Evolutionary conservation across 2,113 vertebrate genomes (phyloP).

Genomic region (Pelodiscus sinensis): DNA sequence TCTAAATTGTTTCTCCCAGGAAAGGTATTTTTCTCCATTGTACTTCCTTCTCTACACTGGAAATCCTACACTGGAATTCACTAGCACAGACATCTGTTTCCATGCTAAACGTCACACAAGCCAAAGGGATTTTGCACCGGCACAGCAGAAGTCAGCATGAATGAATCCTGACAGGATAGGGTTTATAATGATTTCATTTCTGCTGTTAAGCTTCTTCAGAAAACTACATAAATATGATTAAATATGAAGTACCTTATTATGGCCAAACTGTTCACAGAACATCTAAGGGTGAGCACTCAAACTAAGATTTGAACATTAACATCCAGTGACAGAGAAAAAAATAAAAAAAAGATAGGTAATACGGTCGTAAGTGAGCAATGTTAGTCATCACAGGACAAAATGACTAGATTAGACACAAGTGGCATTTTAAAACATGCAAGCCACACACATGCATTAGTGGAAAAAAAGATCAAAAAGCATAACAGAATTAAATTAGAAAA

Average conservation of each 20-base stretch:
- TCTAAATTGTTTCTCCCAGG: not conserved
- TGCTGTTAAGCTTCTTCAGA: not conserved
- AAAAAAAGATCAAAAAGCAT: not conserved
- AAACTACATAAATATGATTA: fast-evolving
- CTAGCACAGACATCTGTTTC: not conserved
- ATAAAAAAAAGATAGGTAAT: not conserved
- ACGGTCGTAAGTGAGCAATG: not conserved
- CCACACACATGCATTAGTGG: not conserved
- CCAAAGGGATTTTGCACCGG: not conserved
- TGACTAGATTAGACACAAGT: not conserved
- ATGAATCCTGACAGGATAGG: not conserved
- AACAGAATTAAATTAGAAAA: no score
- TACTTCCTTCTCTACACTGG: not conserved
- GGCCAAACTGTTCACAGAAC: not conserved
- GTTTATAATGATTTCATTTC: not conserved
- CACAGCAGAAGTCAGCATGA: not conserved
- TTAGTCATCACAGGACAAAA: not conserved
- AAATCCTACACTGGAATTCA: not conserved
- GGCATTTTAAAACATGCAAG: slow-evolving; percentile 15
- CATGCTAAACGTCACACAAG: not conserved
- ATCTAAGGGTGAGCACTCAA: not conserved
- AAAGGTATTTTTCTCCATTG: not conserved
- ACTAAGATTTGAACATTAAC: not conserved
- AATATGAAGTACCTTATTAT: not conserved
- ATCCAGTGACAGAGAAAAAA: not conserved